Base-by-base conservation (phyloP, 2,797 vertebrate species). In the Acridotheres tristis region DNA sequence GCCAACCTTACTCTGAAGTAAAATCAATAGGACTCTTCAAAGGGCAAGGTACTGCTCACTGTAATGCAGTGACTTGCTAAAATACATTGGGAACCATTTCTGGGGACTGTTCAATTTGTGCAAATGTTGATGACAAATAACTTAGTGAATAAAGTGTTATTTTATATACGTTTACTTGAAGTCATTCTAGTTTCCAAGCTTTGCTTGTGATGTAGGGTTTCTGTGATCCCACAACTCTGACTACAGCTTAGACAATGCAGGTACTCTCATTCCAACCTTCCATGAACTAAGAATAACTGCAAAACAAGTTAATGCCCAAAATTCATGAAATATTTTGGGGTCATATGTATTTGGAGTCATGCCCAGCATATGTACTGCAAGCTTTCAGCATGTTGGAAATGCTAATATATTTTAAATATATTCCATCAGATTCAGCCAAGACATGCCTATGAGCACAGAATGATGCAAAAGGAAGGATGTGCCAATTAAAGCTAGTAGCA, bases 1-100 rank as follows among this genome's bases (percentile, higher is more conserved):
- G 76, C 85, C 94, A 94, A 18, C 59, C 16, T 91, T 61, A 66
- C 25, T 72, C 71, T 79, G 79, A 84, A 84, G n/a, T 89, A 88
- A 96, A 96, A 95, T 97, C 91, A 93, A 96, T 92, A 91, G 94
- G 91, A 92, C 79, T 76, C 69, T 73, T 90, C 69, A 94, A 86
- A 96, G 89, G 91, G 88, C 91, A 93, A 67, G 65, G 27, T 67
- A 61, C 74, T 90, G 63, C 85, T 94, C 77, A 77, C 62, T 73
- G 30, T 76, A 90, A 85, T 61, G 85, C 90, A 91, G 88, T 71
- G 63, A 74, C 83, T 94, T 94, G 89, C 85, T 94, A 74, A 87
- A 94, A 88, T 51, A 55, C 25, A 43, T 94, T 38, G 73, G 63
- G 67, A 94, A 74, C 32, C 1, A 2, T 79, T 95, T 73, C 38